Conservation (phyloP, 1,140 invertebrate species). For the Bombus polaris region DNA sequence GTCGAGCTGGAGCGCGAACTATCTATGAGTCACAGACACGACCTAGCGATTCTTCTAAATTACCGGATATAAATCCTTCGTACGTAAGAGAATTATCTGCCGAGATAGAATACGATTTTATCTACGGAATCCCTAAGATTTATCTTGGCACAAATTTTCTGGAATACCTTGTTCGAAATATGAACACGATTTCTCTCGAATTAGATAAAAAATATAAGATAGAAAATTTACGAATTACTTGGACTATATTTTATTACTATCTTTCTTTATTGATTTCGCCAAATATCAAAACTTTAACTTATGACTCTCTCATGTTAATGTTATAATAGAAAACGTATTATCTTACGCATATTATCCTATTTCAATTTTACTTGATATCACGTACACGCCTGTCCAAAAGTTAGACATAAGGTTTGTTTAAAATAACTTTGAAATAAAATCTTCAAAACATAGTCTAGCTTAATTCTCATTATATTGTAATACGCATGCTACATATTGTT, state of each 20-base stretch:
- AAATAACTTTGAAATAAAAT: too few relatives aligned
- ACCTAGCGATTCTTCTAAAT: constrained; percentile 27
- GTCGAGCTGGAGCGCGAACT: background rate
- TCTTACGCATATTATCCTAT: too few relatives aligned
- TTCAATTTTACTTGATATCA: too few relatives aligned
- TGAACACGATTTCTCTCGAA: background rate
- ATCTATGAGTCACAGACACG: constrained; percentile 25
- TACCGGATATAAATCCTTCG: constrained; percentile 31
- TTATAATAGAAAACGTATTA: too few relatives aligned
- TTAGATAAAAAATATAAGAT: background rate
- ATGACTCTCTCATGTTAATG: too few relatives aligned
- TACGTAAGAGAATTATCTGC: constrained; percentile 9
- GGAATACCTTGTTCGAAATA: background rate
- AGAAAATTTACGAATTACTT: background rate
- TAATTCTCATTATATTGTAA: too few relatives aligned
- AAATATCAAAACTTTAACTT: too few relatives aligned
- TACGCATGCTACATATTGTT: too few relatives aligned
- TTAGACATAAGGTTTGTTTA: too few relatives aligned
- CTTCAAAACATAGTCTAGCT: too few relatives aligned
- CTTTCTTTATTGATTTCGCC: too few relatives aligned
- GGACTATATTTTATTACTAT: background rate
- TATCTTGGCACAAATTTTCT: background rate
- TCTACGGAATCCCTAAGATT: constrained; percentile 3
- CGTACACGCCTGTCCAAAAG: too few relatives aligned
- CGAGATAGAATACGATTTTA: constrained; percentile 4